A percentile compares a stretch with the other conserved stretches of the same genome.
These are phyloP conservation scores for Brenthis daphne DNA, from an alignment of 2,888 invertebrate genomes.

Conservation along the genomic window DNA sequence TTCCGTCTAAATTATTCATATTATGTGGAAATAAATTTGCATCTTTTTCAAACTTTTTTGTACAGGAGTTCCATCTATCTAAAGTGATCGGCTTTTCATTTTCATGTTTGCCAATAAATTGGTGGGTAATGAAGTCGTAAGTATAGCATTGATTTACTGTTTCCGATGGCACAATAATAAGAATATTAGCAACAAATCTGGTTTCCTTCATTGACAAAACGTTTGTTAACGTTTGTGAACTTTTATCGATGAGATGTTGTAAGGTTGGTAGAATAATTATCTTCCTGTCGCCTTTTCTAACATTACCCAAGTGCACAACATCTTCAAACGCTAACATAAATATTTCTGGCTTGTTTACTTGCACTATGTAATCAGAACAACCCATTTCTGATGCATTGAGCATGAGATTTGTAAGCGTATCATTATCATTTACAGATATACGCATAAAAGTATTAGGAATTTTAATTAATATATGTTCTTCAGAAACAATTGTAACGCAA, in stretches of 20 bases:
- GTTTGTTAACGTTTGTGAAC: slow-evolving; percentile 43
- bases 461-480: slow-evolving; percentile 49
- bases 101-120: slow-evolving; percentile 60
- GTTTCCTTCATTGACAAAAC: slow-evolving; percentile 59
- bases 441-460: slow-evolving; percentile 49
- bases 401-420: slow-evolving; percentile 50
- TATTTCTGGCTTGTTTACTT: slow-evolving; percentile 56
- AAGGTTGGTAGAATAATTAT: slow-evolving; percentile 63
- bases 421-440: slow-evolving; percentile 48
- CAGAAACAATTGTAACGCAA: slow-evolving; percentile 64
- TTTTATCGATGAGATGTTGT: slow-evolving; percentile 38
- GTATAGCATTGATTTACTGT: slow-evolving; percentile 45
- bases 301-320: slow-evolving; percentile 59
- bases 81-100: slow-evolving; percentile 54
- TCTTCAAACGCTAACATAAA: slow-evolving; percentile 69
- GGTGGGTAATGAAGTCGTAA: slow-evolving; percentile 69
- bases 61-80: slow-evolving; percentile 69
- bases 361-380: slow-evolving; percentile 74
- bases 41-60: slow-evolving; percentile 53
- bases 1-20: slow-evolving; percentile 70
- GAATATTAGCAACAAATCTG: slow-evolving; percentile 61
- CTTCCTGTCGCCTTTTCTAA: slow-evolving; percentile 72
- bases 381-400: slow-evolving; percentile 66
- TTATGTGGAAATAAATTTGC: slow-evolving; percentile 75
- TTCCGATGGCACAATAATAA: slow-evolving; percentile 52